A percentile compares a stretch with the other conserved stretches of the same genome.
These are phyloP conservation scores for Lagria hirta DNA, from an alignment of 2,888 invertebrate genomes.

Conservation along the genomic window DNA sequence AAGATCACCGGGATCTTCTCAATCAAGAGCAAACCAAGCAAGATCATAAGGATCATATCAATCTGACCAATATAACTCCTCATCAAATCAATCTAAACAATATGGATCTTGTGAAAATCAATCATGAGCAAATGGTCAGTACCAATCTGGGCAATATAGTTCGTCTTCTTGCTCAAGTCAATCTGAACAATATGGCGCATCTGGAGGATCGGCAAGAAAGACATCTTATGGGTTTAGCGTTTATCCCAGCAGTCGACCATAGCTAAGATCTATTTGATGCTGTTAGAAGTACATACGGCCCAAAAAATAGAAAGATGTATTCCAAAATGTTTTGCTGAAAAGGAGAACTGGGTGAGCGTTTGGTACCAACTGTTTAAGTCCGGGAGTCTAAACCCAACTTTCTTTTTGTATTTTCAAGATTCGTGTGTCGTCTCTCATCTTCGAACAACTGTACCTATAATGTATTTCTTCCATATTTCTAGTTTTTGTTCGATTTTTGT, in stretches of 20 bases:
- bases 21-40: constrained; percentile 2
- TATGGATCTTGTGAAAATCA: constrained; percentile 27
- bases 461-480: too few relatives aligned
- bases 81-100: constrained; percentile 44
- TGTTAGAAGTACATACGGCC: constrained; percentile 52
- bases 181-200: constrained; percentile 17
- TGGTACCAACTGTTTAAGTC: too few relatives aligned
- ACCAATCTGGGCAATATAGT: too few relatives aligned
- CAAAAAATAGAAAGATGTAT: constrained; percentile 66
- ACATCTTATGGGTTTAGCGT: constrained; percentile 44
- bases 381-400: constrained; percentile 2
- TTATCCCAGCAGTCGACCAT: constrained; percentile 41
- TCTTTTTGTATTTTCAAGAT: too few relatives aligned
- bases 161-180: too few relatives aligned
- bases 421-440: too few relatives aligned
- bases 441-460: too few relatives aligned
- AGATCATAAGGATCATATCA: constrained; percentile 5
- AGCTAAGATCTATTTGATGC: constrained; percentile 57
- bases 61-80: constrained; percentile 4
- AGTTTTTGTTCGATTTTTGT: too few relatives aligned
- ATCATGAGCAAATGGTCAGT: too few relatives aligned
- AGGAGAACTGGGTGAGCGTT: constrained; percentile 70
- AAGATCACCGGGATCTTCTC: constrained; percentile 4
- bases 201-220: too few relatives aligned
- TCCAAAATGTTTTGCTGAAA: constrained; percentile 87